These are phyloP conservation scores for Herminia tarsipennalis DNA, from an alignment of 2,888 invertebrate species.

Conservation along the genomic window DNA sequence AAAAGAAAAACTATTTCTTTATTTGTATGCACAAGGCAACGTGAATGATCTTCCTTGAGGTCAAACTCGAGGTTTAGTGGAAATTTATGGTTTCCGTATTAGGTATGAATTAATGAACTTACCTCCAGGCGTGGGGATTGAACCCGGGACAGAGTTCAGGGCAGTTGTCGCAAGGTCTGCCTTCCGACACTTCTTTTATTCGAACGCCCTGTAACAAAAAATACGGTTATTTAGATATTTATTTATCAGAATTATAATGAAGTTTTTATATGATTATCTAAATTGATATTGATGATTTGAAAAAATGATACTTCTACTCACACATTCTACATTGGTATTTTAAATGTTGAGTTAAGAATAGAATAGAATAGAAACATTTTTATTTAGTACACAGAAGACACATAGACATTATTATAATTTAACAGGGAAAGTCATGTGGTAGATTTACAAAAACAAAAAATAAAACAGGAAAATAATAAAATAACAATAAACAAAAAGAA, in stretches of 20 bases:
- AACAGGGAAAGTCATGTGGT: too few species aligned
- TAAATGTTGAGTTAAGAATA: too few species aligned
- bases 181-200: constrained; percentile 94
- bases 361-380: too few species aligned
- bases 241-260: background rate
- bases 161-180: constrained; percentile 94
- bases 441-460: too few species aligned
- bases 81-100: constrained; percentile 31
- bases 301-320: too few species aligned
- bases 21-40: constrained; percentile 37
- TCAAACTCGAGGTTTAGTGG: constrained; percentile 27
- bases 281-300: too few species aligned
- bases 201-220: constrained; percentile 90
- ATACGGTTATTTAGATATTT: constrained; percentile 10
- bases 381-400: too few species aligned
- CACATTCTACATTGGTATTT: too few species aligned
- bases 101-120: constrained; percentile 64
- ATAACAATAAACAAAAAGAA: too few species aligned
- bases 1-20: constrained; percentile 31
- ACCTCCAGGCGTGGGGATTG: constrained; percentile 95
- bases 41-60: constrained; percentile 10
- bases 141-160: constrained; percentile 93
- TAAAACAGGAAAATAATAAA: too few species aligned
- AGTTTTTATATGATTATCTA: too few species aligned
- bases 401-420: too few species aligned